Base-by-base conservation (phyloP, 2,888 invertebrate species). In the Noctua janthina region DNA sequence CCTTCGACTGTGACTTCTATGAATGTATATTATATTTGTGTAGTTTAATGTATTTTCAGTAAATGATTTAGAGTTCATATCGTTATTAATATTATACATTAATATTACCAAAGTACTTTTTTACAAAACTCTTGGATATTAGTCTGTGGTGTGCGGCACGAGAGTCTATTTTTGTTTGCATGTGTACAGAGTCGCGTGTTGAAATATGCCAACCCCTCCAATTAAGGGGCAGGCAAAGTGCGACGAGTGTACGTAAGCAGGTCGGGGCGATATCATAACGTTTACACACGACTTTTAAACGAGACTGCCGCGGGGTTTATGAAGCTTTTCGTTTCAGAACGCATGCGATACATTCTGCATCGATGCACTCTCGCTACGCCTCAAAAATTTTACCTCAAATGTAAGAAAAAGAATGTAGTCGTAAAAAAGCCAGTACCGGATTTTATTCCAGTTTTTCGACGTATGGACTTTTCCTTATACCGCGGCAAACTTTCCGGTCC, bases 151-250 rank as follows among this genome's bases (percentile, higher is more conserved):
- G 82, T 91, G 79, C 79, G 89, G 72, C 68, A 79, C 54, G 87
- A 95, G 89, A 91, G 95, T 94, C 86, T 91, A 93, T 91, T 93
- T 95, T 95, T 92, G 93, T 94, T 93, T 95, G 94, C 90, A 81
- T 91, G 89, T 91, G 86, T 91, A 88, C 88, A 90, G 85, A 91
- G 92, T 95, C 92, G 95, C 95, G 95, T 95, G 95, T 92, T 91
- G 90, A 91, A 92, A 92, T 92, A 91, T 92, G 90, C 92, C 93
- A 93, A 91, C 94, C 94, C 93, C 95, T 95, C 94, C 96, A 96
- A 96, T 96, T 96, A 96, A 95, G 95, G 94, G 93, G 94, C 93
- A 93, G 93, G 94, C 92, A 94, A 95, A 95, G 95, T 94, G 94
- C 95, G 94, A 94, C 93, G 93, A 95, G 94, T 93, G 93, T 94